Base-by-base conservation (phyloP, 2,888 invertebrate genomes). In the Zootermopsis nevadensis region DNA sequence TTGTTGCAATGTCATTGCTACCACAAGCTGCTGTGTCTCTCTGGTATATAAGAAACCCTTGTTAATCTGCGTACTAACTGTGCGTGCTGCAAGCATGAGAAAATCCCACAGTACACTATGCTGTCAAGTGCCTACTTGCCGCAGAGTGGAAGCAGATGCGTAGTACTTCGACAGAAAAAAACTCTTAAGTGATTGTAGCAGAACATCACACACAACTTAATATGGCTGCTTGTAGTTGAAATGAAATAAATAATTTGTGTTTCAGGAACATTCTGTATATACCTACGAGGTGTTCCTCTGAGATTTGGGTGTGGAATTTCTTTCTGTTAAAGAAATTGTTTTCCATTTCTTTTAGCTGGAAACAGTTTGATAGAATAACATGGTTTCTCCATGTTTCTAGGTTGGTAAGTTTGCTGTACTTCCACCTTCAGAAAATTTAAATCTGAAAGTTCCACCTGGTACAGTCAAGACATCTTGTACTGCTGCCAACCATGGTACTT, bases 361-460 rank as follows among this genome's bases (percentile, higher is more conserved):
- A 15, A 15, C 3, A n/a, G n/a, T n/a, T n/a, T n/a, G n/a, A n/a
- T n/a, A n/a, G n/a, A n/a, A n/a, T n/a, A n/a, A n/a, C n/a, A n/a
- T n/a, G n/a, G n/a, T n/a, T n/a, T n/a, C n/a, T n/a, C n/a, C n/a
- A 19, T 48, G 60, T 60, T 79, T 66, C 19, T 38, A 79, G 79
- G 79, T 79, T 67, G 97, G 97, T 42, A 96, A 95, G 89, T 96
- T 97, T 88, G 95, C 96, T 8, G 91, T 85, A 35, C 86, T 83
- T 88, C 89, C 7, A 87, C 89, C 3, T 22, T 80, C 83, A 53
- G 79, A 72, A n/a, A 72, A 67, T 30, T n/a, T 35, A 12, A 79
- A 83, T 31, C 48, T 80, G 19, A 83, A 83, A 38, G 66, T 33
- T 35, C n/a, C 77, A 24, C 42, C 66, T n/a, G 30, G 66, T n/a